Evolutionary conservation across 2,888 invertebrate species (phyloP).

Genomic region (Eutolmus rufibarbis): DNA sequence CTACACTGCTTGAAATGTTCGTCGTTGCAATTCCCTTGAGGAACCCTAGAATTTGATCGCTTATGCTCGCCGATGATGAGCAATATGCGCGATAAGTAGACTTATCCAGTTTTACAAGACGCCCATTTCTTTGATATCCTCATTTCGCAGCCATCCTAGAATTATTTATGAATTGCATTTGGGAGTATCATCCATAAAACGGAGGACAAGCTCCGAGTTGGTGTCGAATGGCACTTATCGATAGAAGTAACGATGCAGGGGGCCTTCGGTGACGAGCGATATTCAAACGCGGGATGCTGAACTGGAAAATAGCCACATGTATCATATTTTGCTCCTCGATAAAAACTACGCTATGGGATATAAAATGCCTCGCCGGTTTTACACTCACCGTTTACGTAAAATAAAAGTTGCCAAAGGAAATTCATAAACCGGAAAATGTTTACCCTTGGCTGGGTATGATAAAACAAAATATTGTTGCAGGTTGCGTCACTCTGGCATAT

Average conservation of each 20-base stretch:
- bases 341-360: constrained; percentile 15
- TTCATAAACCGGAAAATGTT: constrained; percentile 16
- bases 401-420: constrained; percentile 25
- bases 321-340: constrained; percentile 24
- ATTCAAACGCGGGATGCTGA: not conserved
- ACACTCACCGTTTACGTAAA: constrained; percentile 19
- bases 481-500: not conserved
- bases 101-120: not conserved
- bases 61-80: not conserved
- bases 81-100: not conserved
- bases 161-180: constrained; percentile 41
- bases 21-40: not conserved
- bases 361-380: constrained; percentile 34
- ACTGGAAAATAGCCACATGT: constrained; percentile 27
- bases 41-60: not conserved
- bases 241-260: constrained; percentile 34
- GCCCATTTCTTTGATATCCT: constrained; percentile 13
- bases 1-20: not conserved
- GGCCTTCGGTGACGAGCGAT: constrained; percentile 18
- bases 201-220: not conserved
- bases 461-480: not conserved
- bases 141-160: constrained; percentile 19
- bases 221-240: constrained; percentile 39
- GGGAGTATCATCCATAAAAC: constrained; percentile 31
- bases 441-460: not conserved